A percentile compares a stretch with the other conserved stretches of the same genome.
These are phyloP conservation scores for Bombycilla garrulus DNA, from an alignment of 2,113 vertebrate genomes.

Conservation along the genomic window DNA sequence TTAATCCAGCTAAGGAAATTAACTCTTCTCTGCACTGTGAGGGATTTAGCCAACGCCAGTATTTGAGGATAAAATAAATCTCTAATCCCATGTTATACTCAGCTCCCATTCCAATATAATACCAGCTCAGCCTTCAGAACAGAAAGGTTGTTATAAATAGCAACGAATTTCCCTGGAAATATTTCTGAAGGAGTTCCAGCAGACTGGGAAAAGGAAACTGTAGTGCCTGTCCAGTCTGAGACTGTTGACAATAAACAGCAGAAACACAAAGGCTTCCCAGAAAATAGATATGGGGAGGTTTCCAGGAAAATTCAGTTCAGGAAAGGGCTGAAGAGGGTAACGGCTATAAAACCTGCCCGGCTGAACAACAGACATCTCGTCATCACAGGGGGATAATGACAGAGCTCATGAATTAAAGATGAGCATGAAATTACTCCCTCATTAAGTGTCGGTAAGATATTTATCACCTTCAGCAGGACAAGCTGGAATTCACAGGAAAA, in stretches of 20 bases:
- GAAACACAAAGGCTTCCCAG: not conserved
- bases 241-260: not conserved
- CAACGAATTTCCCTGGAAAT: not conserved
- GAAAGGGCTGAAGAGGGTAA: not conserved
- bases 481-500: not conserved
- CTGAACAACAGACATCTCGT: not conserved
- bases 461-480: not conserved
- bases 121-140: not conserved
- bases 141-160: not conserved
- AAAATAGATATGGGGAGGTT: not conserved
- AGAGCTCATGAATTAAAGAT: not conserved
- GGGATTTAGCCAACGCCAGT: not conserved
- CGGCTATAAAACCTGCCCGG: not conserved
- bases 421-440: not conserved
- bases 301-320: not conserved
- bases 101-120: not conserved
- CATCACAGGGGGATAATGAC: not conserved
- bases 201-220: not conserved
- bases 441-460: not conserved
- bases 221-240: rapidly evolving
- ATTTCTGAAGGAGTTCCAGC: not conserved
- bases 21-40: not conserved
- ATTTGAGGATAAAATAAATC: not conserved
- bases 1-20: not conserved
- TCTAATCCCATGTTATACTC: not conserved